phyloP scores from a whole-genome alignment of 2,888 invertebrate genomes.

The Napeogenes sylphis region DNA sequence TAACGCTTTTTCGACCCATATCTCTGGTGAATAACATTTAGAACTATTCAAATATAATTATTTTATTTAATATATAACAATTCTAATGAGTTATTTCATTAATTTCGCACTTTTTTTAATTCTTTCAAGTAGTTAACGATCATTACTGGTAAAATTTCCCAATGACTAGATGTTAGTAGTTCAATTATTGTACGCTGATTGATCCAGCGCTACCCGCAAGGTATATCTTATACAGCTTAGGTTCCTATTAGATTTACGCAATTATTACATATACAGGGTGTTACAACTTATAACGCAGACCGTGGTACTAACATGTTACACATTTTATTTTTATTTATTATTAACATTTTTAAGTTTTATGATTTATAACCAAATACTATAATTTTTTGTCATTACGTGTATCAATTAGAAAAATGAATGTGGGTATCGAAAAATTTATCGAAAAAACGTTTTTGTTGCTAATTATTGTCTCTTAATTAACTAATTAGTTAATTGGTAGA shows the following conservation, averaged over 20 bases:
- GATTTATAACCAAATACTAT: too few relatives aligned
- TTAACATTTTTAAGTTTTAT: background rate
- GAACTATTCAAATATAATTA: constrained; percentile 9
- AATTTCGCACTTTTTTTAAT: constrained; percentile 1
- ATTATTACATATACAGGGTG: background rate
- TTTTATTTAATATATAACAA: constrained; percentile 20
- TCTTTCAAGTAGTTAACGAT: background rate
- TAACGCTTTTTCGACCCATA: constrained; percentile 47
- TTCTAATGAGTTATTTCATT: constrained; percentile 14
- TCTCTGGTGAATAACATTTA: constrained; percentile 35
- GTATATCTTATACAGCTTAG: background rate
- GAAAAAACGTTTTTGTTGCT: too few relatives aligned
- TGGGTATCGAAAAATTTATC: too few relatives aligned
- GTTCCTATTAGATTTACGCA: background rate
- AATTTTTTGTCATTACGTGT: too few relatives aligned
- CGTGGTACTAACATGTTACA: background rate
- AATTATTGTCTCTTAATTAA: too few relatives aligned
- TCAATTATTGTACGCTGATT: background rate
- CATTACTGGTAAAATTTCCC: background rate
- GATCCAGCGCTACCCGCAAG: background rate
- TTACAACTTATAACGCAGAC: background rate
- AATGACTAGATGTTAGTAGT: background rate
- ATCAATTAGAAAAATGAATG: too few relatives aligned
- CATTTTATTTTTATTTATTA: background rate
- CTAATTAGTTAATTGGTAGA: background rate